Conservation (phyloP, 2,888 invertebrate genomes). For the Drosophila parthenogenetica region DNA sequence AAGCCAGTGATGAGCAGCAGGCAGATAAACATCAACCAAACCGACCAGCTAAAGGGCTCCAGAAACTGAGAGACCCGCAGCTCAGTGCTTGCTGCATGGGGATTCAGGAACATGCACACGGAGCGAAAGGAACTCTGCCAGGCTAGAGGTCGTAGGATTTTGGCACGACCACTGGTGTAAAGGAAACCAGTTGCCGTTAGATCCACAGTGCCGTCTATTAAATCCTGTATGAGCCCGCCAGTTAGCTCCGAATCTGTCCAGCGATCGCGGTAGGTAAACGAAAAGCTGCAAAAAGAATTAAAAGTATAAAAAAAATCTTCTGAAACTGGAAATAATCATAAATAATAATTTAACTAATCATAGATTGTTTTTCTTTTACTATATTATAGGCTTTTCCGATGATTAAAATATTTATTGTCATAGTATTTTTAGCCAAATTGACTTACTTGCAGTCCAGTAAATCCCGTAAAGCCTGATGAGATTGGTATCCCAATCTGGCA, state of each 20-base stretch:
- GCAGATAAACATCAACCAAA: conserved; percentile 86
- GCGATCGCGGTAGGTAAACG: conserved; percentile 59
- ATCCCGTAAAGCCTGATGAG: conserved; percentile 60
- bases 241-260: conserved; percentile 69
- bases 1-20: conserved; percentile 82
- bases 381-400: too few species aligned
- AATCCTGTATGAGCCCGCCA: conserved; percentile 77
- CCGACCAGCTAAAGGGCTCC: conserved; percentile 86
- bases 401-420: too few species aligned
- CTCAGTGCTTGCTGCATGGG: conserved; percentile 85
- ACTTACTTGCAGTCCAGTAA: conserved; percentile 77
- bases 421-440: too few species aligned
- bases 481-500: conserved; percentile 69
- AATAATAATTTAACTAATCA: too few species aligned
- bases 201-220: conserved; percentile 70
- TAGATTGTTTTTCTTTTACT: too few species aligned
- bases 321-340: too few species aligned
- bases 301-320: too few species aligned
- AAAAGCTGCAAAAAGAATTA: conserved; percentile 50
- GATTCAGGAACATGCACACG: conserved; percentile 87
- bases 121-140: conserved; percentile 77
- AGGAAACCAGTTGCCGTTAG: conserved; percentile 59
- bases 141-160: conserved; percentile 52
- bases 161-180: conserved; percentile 49
- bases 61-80: conserved; percentile 87